Percentiles rank a stretch among this genome's conserved stretches.
Evolutionary conservation across 2,888 invertebrate genomes (phyloP).

Genomic region (Tryphoninae sp.): DNA sequence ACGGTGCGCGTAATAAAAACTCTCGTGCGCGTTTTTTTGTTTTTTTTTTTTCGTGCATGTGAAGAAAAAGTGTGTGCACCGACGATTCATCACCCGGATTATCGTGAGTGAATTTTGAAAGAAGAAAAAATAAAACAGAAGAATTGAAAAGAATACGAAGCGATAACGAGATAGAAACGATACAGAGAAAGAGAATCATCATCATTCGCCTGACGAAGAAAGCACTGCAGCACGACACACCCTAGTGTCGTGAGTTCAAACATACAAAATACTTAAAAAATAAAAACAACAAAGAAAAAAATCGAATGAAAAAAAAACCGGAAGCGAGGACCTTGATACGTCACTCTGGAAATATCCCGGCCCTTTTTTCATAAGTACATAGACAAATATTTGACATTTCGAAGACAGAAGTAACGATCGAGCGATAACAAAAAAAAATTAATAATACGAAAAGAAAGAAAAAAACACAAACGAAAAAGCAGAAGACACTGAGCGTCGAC

Average conservation of each 20-base stretch:
- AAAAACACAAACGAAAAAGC: no score
- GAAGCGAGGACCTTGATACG: slow-evolving; percentile 8
- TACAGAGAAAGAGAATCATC: slow-evolving; percentile 17
- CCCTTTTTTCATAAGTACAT: not conserved
- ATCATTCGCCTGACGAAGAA: slow-evolving; percentile 23
- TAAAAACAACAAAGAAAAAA: not conserved
- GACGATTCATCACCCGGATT: slow-evolving; percentile 47
- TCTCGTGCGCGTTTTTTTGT: not conserved
- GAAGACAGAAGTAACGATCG: slow-evolving; percentile 54
- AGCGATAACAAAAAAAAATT: slow-evolving; percentile 33
- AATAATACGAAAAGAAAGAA: no score
- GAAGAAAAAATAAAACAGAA: slow-evolving; percentile 4
- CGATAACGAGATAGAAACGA: slow-evolving; percentile 12
- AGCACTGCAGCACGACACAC: slow-evolving; percentile 24
- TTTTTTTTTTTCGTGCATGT: not conserved
- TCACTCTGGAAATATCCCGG: not conserved
- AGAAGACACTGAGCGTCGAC: slow-evolving; percentile 46
- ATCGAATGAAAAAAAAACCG: not conserved
- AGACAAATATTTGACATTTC: slow-evolving; percentile 1
- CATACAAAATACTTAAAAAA: slow-evolving; percentile 16
- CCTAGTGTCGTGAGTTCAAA: slow-evolving; percentile 33
- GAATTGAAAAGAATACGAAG: not conserved
- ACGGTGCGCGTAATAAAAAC: not conserved
- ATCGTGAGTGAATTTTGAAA: slow-evolving; percentile 38
- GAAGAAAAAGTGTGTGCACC: slow-evolving; percentile 24